Conservation (phyloP, 2,113 vertebrate species). For the Hemiscyllium ocellatum region DNA sequence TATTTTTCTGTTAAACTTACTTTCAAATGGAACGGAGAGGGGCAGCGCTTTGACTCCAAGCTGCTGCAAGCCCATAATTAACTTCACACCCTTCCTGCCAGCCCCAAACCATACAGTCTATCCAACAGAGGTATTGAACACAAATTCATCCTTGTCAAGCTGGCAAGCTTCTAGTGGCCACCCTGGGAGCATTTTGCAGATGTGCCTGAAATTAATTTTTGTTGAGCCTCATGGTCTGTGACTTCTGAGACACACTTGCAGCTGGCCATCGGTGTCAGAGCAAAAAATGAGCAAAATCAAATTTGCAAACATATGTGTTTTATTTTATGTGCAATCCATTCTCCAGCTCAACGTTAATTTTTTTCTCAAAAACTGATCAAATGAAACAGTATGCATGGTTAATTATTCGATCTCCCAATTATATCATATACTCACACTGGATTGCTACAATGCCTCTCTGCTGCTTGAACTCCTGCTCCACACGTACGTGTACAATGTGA, state of each 20-base stretch:
- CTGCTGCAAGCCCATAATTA: neutral
- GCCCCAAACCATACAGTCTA: neutral
- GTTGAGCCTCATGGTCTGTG: neutral
- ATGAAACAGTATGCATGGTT: neutral
- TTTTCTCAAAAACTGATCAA: neutral
- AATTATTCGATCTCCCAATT: neutral
- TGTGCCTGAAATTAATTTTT: neutral
- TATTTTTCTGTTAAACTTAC: too few relatives aligned
- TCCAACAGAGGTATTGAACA: neutral
- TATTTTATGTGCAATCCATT: neutral
- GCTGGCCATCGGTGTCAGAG: neutral
- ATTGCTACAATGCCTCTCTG: conserved; percentile 79
- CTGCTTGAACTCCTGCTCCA: conserved; percentile 79
- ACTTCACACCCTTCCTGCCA: neutral
- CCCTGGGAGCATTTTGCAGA: neutral
- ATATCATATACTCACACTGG: conserved; percentile 71
- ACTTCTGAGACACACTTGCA: neutral
- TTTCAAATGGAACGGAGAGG: too few relatives aligned
- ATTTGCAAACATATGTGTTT: neutral
- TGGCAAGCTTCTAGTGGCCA: neutral
- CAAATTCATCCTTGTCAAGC: neutral
- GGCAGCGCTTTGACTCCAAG: too few relatives aligned
- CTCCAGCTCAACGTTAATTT: neutral
- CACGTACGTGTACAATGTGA: conserved; percentile 90
- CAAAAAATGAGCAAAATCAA: neutral